phyloP scores from a whole-genome alignment of 2,888 invertebrate species.

The Yponomeuta plumbellus region DNA sequence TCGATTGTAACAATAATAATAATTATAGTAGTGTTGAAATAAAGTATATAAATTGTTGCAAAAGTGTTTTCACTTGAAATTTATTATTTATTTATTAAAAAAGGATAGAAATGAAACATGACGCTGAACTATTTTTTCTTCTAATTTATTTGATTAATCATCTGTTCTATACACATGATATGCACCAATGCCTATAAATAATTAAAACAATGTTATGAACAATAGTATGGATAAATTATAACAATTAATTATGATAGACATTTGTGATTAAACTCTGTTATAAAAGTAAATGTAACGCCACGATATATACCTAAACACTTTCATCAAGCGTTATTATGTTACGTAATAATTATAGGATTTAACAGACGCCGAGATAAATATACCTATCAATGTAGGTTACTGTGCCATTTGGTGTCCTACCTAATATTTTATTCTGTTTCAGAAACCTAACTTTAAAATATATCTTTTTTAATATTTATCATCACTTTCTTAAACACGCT shows the following conservation, averaged over 20 bases:
- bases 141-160: conserved; percentile 76
- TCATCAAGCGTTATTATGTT: conserved; percentile 20
- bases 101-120: conserved; percentile 3
- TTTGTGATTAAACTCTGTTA: conserved; percentile 24
- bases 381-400: no score
- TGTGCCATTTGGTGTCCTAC: no score
- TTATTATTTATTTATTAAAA: conserved; percentile 29
- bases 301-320: conserved; percentile 32
- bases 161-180: conserved; percentile 76
- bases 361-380: no score
- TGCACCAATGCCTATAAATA: conserved; percentile 76
- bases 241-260: conserved; percentile 30
- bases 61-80: conserved; percentile 26
- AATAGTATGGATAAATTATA: conserved; percentile 58
- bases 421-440: no score
- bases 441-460: neutral
- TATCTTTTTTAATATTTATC: conserved; percentile 22
- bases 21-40: conserved; percentile 58
- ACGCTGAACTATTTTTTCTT: conserved; percentile 39
- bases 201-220: conserved; percentile 65
- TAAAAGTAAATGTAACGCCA: conserved; percentile 21
- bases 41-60: conserved; percentile 64
- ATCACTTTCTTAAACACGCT: conserved; percentile 28
- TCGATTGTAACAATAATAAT: conserved; percentile 23
- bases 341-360: conserved; percentile 31